These are phyloP conservation scores for Amphimedon queenslandica DNA, from an alignment of 37 sponge, comb jelly and placozoan genomes.

Conservation along the genomic window DNA sequence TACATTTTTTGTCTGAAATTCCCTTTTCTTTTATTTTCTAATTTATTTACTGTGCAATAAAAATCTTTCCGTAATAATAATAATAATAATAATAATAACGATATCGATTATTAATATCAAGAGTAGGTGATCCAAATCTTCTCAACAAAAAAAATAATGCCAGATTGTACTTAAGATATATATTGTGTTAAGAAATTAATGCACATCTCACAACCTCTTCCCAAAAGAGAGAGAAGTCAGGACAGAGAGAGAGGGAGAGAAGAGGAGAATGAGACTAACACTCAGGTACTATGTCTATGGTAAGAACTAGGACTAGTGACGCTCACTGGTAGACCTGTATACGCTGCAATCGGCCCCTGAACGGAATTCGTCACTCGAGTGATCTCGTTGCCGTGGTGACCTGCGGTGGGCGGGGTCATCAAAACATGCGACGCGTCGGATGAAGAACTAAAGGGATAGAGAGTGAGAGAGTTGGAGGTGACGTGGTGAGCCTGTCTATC, in stretches of 20 bases:
- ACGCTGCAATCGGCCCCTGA: slow-evolving; percentile 37
- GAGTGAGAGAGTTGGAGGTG: not conserved
- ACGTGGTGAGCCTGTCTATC: not conserved
- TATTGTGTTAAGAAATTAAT: too few species aligned
- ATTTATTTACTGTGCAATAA: not conserved
- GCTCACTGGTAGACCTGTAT: slow-evolving; percentile 8
- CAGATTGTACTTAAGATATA: too few species aligned
- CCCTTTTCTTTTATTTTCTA: not conserved
- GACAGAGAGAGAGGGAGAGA: not conserved
- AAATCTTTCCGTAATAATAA: too few species aligned
- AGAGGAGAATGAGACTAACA: not conserved
- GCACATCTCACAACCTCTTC: too few species aligned
- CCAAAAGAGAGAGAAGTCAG: too few species aligned
- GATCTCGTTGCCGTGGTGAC: slow-evolving; percentile 19
- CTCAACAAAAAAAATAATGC: not conserved
- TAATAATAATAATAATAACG: too few species aligned
- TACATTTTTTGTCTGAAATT: too few species aligned
- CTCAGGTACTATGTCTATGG: not conserved
- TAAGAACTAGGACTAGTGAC: not conserved
- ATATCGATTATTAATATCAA: too few species aligned
- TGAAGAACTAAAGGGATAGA: not conserved
- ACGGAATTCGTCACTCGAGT: slow-evolving; percentile 41
- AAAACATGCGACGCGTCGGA: not conserved
- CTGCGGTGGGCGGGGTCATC: not conserved
- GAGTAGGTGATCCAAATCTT: too few species aligned